Evolutionary conservation across 2,113 vertebrate genomes (phyloP), one percentile per base, ranked within the genome.

Genomic region (Prunella fulvescens): DNA sequence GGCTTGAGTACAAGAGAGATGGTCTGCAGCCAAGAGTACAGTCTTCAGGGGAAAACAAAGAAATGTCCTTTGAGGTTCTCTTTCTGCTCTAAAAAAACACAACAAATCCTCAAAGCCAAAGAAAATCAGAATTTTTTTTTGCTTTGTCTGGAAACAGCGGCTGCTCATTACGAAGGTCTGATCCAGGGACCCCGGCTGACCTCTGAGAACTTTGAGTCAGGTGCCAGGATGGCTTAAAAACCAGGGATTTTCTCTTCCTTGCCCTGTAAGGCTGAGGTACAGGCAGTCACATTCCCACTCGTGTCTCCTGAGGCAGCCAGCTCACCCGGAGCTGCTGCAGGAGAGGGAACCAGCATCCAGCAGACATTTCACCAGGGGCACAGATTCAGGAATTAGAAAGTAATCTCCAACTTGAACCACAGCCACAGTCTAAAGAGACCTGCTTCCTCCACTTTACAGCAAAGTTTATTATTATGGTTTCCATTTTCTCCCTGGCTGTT

Each of bases 391-490:
- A 96, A 97, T 96, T 94, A 94, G 58, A 90, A 91, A 93, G 66
- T 93, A 90, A 97, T 97, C 95, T 96, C 95, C 19, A n/a, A 45
- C 64, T 95, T 95, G 97, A 96, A 96, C 81, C 74, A 73, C 67
- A 91, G 94, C 95, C 97, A 96, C 5, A 3, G 81, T 77, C 90
- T 95, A 77, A 86, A 95, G 94, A 79, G 93, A 96, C 93, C 81
- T 95, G 95, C 82, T 96, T 96, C 96, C 95, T 95, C 88, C 69
- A 57, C 95, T 97, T 97, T 76, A 69, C 88, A 83, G 93, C 10
- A 14, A 67, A 67, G 90, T 94, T 96, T 95, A 88, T 94, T 88
- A 90, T 92, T 86, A 92, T 54, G 58, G 48, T 94, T 95, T 88
- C 92, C 83, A 93, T 77, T 92, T 16, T 81, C 57, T 89, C 81